A percentile compares a stretch with the other conserved stretches of the same genome.
These are phyloP conservation scores for Gobius niger DNA, from an alignment of 2,113 vertebrate genomes.

Conservation along the genomic window DNA sequence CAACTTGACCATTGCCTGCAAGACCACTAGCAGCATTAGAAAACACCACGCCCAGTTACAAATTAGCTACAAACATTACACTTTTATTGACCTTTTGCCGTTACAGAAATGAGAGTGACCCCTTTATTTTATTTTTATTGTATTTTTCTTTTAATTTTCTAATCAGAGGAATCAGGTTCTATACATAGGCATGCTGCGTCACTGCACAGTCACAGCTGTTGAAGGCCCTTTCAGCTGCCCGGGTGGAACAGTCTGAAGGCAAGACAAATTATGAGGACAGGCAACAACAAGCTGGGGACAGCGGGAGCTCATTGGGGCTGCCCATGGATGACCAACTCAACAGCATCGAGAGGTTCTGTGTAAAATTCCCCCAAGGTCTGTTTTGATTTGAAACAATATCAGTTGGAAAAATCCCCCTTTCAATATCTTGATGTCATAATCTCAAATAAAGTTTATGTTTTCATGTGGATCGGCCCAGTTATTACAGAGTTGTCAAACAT, in stretches of 20 bases:
- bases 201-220: conserved; percentile 76
- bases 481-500: no score
- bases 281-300: conserved; percentile 61
- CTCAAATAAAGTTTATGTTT: neutral
- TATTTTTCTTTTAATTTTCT: conserved; percentile 50
- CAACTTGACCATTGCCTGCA: neutral
- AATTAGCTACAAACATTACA: conserved; percentile 79
- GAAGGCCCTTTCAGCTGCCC: conserved; percentile 63
- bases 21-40: neutral
- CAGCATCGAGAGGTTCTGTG: conserved; percentile 67
- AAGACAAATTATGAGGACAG: conserved; percentile 64
- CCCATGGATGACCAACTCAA: conserved; percentile 54
- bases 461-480: no score
- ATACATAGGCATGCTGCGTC: conserved; percentile 78
- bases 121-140: conserved; percentile 17
- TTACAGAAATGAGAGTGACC: conserved; percentile 67
- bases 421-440: conserved; percentile 48
- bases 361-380: conserved; percentile 72
- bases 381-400: conserved; percentile 66
- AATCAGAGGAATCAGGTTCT: conserved; percentile 67
- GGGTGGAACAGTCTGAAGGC: conserved; percentile 64
- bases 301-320: conserved; percentile 49
- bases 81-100: conserved; percentile 76
- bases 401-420: conserved; percentile 42
- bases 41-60: conserved; percentile 40